Conservation (phyloP, 2,888 invertebrate species). For the Monoplex corrugatus region DNA sequence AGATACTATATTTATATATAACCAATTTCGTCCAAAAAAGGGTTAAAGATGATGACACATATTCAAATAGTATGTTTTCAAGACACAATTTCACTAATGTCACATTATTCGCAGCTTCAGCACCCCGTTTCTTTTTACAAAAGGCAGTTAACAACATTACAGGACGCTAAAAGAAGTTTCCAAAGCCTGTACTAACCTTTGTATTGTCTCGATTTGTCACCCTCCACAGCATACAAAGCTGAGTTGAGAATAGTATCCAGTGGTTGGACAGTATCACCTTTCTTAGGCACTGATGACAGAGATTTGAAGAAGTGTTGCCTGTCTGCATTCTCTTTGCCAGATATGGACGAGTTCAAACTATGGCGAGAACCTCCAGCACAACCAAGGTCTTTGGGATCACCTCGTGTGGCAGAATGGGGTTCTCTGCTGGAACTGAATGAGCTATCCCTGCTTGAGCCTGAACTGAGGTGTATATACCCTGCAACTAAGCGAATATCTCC, state of each 20-base stretch:
- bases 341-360: slow-evolving; percentile 15
- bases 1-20: too few relatives aligned
- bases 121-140: too few relatives aligned
- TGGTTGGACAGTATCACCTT: slow-evolving; percentile 51
- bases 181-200: too few relatives aligned
- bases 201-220: slow-evolving; percentile 60
- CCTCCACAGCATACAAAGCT: slow-evolving; percentile 59
- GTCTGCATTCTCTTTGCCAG: slow-evolving; percentile 45
- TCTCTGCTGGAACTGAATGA: not conserved
- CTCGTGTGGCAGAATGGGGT: not conserved
- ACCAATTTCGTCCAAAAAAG: too few relatives aligned
- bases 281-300: slow-evolving; percentile 24
- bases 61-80: too few relatives aligned
- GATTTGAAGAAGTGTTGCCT: slow-evolving; percentile 5
- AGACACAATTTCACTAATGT: too few relatives aligned
- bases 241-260: slow-evolving; percentile 63
- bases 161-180: too few relatives aligned
- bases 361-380: not conserved
- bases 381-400: slow-evolving; percentile 3
- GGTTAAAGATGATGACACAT: too few relatives aligned
- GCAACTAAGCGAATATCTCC: slow-evolving; percentile 24
- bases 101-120: too few relatives aligned
- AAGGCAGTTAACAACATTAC: too few relatives aligned
- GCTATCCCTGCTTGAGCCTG: not conserved
- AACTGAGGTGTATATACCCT: slow-evolving; percentile 36